Percentiles rank a stretch among this genome's conserved stretches.
phyloP scores from a whole-genome alignment of 1,140 invertebrate species.

The Heliconius congener region DNA sequence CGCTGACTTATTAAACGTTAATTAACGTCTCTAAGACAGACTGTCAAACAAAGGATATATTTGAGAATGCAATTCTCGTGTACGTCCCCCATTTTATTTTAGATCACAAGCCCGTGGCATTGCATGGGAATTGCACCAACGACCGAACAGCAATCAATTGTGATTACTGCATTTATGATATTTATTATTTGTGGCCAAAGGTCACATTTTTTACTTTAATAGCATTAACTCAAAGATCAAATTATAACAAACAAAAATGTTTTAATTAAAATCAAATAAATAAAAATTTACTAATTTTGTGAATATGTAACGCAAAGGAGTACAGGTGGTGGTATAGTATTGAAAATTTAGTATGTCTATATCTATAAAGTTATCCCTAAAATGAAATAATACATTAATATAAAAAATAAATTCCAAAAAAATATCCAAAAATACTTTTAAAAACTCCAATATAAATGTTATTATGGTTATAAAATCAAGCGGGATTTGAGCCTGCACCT shows the following conservation, averaged over 20 bases:
- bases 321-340: too few species aligned
- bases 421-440: not conserved
- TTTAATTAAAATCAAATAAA: too few species aligned
- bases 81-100: not conserved
- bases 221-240: not conserved
- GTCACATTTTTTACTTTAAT: not conserved
- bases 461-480: too few species aligned
- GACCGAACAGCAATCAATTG: not conserved
- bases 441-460: too few species aligned
- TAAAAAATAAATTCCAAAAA: not conserved
- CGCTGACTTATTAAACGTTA: not conserved
- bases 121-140: not conserved
- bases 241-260: too few species aligned
- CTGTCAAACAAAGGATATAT: not conserved
- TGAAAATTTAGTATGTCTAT: too few species aligned
- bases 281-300: too few species aligned
- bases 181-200: not conserved
- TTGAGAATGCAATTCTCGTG: not conserved
- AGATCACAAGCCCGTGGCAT: not conserved
- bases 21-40: not conserved
- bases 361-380: too few species aligned
- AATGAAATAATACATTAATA: not conserved
- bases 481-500: not conserved
- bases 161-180: not conserved
- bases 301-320: too few species aligned